A percentile compares a stretch with the other conserved stretches of the same genome.
Conservation (phyloP, 2,888 invertebrate genomes). For the Acrobasis consociella region DNA sequence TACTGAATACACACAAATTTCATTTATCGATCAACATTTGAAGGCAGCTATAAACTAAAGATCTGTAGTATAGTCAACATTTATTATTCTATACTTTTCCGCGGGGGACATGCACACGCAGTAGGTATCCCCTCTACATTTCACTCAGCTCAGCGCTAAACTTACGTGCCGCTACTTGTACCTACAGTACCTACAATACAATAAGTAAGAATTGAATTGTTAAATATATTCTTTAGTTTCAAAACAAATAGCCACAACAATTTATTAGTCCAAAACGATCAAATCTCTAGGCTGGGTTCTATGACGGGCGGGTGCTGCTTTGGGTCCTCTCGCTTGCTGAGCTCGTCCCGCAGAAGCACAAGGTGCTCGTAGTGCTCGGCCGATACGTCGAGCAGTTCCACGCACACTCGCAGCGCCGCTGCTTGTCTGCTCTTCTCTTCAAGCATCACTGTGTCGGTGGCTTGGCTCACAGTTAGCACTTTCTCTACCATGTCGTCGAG, state of each 20-base stretch:
- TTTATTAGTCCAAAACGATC: conserved; percentile 8
- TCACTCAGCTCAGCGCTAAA: too few species aligned
- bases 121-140: too few species aligned
- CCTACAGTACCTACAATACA: too few species aligned
- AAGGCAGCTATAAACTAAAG: too few species aligned
- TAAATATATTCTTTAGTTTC: too few species aligned
- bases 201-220: too few species aligned
- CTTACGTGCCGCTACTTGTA: too few species aligned
- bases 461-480: conserved; percentile 58
- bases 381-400: conserved; percentile 63
- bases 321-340: conserved; percentile 47
- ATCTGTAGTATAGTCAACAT: too few species aligned
- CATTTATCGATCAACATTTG: too few species aligned
- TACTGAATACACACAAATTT: too few species aligned
- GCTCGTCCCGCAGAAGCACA: conserved; percentile 60
- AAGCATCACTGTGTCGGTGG: conserved; percentile 57
- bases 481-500: conserved; percentile 69
- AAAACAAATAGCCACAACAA: not conserved
- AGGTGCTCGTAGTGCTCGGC: conserved; percentile 70
- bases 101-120: too few species aligned
- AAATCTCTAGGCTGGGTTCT: conserved; percentile 46
- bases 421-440: conserved; percentile 59
- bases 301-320: conserved; percentile 59
- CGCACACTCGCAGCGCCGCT: conserved; percentile 57
- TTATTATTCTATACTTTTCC: too few species aligned